Evolutionary conservation across 2,888 invertebrate genomes (phyloP).

Genomic region (Microdon myrmicae): DNA sequence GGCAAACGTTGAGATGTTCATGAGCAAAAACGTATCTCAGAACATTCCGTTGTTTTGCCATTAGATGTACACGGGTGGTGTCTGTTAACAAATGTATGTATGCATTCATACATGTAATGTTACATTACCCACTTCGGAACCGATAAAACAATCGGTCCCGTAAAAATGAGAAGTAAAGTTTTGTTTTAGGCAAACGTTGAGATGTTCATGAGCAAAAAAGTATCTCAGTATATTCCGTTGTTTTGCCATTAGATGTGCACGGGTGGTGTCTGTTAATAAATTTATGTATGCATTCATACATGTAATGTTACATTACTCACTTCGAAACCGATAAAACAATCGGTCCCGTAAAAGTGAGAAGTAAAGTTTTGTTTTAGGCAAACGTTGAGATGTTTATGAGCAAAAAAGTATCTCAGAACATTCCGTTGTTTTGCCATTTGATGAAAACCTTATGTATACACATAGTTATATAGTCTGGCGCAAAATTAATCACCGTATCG

Average conservation of each 20-base stretch:
- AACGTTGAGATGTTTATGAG: slow-evolving; percentile 4
- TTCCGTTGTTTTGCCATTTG: neutral
- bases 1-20: neutral
- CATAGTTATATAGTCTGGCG: too few relatives aligned
- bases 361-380: neutral
- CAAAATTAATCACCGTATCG: too few relatives aligned
- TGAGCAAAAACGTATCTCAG: neutral
- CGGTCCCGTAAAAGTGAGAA: neutral
- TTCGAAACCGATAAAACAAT: too few relatives aligned
- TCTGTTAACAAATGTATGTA: neutral
- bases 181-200: neutral
- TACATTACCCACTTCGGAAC: neutral
- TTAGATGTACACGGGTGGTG: neutral
- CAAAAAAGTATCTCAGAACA: neutral
- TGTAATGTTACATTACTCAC: neutral
- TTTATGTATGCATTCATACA: neutral
- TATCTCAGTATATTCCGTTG: neutral
- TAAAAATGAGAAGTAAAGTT: neutral
- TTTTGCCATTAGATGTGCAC: neutral
- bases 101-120: neutral
- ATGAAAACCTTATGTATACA: too few relatives aligned
- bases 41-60: slow-evolving; percentile 1
- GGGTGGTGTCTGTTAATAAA: neutral
- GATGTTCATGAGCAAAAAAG: neutral
- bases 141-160: neutral